Percentiles rank a stretch among this genome's conserved stretches.
Conservation (phyloP, 1,140 invertebrate species). For the Leucophenga varia region DNA sequence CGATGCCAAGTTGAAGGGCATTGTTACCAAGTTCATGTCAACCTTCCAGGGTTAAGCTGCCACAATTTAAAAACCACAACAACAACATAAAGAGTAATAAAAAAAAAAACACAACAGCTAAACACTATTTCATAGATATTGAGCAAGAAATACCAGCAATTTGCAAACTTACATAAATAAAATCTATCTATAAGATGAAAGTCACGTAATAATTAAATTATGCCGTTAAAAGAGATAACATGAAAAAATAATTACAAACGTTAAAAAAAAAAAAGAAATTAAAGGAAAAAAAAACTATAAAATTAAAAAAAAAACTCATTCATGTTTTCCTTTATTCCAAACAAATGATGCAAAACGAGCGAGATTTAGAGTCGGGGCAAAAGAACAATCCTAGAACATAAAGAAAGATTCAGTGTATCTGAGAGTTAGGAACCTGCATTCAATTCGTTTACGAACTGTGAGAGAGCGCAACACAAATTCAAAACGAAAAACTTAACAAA, state of each 20-base stretch:
- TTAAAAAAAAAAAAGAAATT: conserved; percentile 14
- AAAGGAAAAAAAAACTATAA: conserved; percentile 40
- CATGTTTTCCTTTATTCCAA: conserved; percentile 40
- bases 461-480: too few relatives aligned
- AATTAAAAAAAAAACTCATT: conserved; percentile 42
- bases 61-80: background rate
- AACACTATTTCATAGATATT: conserved; percentile 32
- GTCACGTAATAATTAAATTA: conserved; percentile 17
- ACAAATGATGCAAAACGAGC: conserved; percentile 8
- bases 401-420: too few relatives aligned
- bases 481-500: too few relatives aligned
- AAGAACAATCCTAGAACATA: too few relatives aligned
- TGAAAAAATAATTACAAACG: too few relatives aligned
- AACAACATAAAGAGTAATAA: background rate
- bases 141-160: conserved; percentile 13
- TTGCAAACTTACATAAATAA: conserved; percentile 20
- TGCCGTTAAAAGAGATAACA: too few relatives aligned
- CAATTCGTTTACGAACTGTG: too few relatives aligned
- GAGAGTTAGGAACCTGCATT: too few relatives aligned
- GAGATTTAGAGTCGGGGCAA: conserved; percentile 24
- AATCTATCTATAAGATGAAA: conserved; percentile 21
- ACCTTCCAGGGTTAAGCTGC: conserved; percentile 71
- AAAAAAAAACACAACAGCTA: conserved; percentile 8
- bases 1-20: conserved; percentile 92
- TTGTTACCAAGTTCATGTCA: conserved; percentile 88